Conservation (phyloP, 2,113 vertebrate species). For the Picathartes gymnocephalus region DNA sequence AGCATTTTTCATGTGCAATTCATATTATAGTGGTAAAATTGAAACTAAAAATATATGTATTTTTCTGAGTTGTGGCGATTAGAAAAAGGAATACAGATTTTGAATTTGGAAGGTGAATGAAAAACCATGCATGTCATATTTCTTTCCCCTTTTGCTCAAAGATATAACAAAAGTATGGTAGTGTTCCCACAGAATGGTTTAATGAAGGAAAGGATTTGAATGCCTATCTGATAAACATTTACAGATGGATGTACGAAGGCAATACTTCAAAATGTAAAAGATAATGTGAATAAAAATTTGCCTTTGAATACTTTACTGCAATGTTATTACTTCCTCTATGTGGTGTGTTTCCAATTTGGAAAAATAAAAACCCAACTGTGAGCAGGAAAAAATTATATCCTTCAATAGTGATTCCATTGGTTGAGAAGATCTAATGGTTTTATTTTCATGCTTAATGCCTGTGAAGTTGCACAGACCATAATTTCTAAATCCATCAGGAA, state of each 20-base stretch:
- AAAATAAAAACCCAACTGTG: constrained; percentile 53
- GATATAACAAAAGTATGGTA: constrained; percentile 15
- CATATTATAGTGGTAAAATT: neutral
- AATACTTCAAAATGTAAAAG: constrained; percentile 67
- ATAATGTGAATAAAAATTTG: constrained; percentile 66
- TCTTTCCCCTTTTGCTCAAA: neutral
- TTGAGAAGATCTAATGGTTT: constrained; percentile 68
- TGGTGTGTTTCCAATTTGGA: constrained; percentile 69
- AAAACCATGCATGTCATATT: neutral
- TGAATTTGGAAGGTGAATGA: constrained; percentile 22
- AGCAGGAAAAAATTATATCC: neutral
- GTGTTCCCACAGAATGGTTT: constrained; percentile 35
- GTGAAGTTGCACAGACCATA: constrained; percentile 62
- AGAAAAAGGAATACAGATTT: neutral
- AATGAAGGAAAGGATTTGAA: constrained; percentile 35
- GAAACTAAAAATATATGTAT: neutral
- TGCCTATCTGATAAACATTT: constrained; percentile 62
- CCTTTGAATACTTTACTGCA: constrained; percentile 61
- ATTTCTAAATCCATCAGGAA: constrained; percentile 67
- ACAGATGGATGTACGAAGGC: constrained; percentile 63
- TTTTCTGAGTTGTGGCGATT: neutral
- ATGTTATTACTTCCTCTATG: constrained; percentile 65
- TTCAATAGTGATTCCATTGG: constrained; percentile 48
- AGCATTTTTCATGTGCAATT: neutral
- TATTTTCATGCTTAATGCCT: constrained; percentile 66